phyloP scores from a whole-genome alignment of 2,113 vertebrate species.

The Neotoma lepida region DNA sequence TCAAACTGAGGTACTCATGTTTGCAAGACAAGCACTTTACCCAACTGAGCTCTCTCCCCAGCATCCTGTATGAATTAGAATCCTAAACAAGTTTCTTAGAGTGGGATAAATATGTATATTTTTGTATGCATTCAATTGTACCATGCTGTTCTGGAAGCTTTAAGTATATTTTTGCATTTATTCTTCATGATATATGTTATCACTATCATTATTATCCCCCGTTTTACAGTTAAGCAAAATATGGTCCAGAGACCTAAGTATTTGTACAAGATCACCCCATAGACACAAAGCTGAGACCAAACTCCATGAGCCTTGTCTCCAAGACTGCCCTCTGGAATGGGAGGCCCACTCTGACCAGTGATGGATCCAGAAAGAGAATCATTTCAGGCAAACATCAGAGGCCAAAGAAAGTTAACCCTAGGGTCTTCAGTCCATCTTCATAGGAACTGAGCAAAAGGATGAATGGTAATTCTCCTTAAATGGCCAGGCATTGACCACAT shows the following conservation, averaged over 20 bases:
- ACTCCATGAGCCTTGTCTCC: background rate
- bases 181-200: background rate
- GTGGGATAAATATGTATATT: background rate
- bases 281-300: background rate
- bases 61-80: background rate
- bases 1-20: background rate
- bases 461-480: background rate
- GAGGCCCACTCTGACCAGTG: background rate
- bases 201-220: background rate
- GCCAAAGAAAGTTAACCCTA: background rate
- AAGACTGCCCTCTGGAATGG: background rate
- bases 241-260: background rate
- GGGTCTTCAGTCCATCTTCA: background rate
- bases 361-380: conserved; percentile 13
- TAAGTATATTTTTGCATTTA: conserved; percentile 29
- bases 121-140: background rate
- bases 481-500: background rate
- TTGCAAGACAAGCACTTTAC: background rate
- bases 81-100: conserved; percentile 14
- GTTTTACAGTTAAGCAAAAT: conserved; percentile 16
- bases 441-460: background rate
- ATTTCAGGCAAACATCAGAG: conserved; percentile 8
- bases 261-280: background rate
- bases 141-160: background rate
- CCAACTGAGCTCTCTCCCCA: background rate